Evolutionary conservation across 1,140 invertebrate species (phyloP), one percentile per base, ranked within the genome.

Genomic region (Episyrphus balteatus): DNA sequence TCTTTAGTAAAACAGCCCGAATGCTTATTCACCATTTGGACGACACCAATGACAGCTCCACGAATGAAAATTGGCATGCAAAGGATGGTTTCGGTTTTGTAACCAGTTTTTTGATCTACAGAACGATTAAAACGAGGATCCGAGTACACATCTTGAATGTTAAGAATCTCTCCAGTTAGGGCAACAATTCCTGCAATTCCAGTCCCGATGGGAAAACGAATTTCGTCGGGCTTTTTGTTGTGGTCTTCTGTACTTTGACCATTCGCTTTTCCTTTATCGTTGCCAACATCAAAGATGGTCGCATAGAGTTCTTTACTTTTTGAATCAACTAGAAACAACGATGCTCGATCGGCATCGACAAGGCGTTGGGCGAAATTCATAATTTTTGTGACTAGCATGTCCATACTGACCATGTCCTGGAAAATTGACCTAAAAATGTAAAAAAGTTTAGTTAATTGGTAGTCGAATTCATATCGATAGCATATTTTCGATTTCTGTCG

Each of bases 11-110:
- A 90, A 18, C 64, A 61, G 3, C 81, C 82, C 31, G 72, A 67
- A 18, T 77, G 68, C 66, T 90, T 90, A 61, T 90, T 90, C 0
- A 90, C 84, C 86, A 91, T 90, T 70, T 92, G 87, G 5, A 92
- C 83, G 2, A 92, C 86, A 9, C 86, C 87, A 43, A 88, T 86
- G 10, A 88, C 77, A 51, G 73, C 74, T 14, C 79, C 78, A 49
- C 83, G 70, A 41, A 87, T 87, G 61, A 83, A 80, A 41, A 92
- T 86, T 1, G 88, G 88, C 86, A 91, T 90, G 61, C 88, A 90
- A 1, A 92, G 73, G 34, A 91, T 87, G 12, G 78, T 80, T 53
- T 75, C 74, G 5, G 86, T 89, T 50, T 73, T 76, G 59, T 87
- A 89, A 8, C 84, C 85, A 9, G 86, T 88, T 14, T 78, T 59